Evolutionary conservation across 2,888 invertebrate species (phyloP).

Genomic region (Pandemis cinnamomeana): DNA sequence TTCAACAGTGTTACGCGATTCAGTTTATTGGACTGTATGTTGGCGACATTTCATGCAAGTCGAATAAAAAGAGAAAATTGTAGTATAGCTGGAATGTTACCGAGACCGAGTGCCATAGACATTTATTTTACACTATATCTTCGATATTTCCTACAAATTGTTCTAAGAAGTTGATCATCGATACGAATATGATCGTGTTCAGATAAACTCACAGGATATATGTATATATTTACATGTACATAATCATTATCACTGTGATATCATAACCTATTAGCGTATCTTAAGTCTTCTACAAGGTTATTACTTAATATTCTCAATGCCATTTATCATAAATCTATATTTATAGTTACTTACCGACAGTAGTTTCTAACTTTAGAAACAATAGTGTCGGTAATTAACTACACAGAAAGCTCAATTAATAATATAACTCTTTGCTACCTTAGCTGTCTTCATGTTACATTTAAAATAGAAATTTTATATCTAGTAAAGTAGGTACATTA

Average conservation of each 20-base stretch:
- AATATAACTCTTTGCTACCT: too few species aligned
- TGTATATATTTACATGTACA: not conserved
- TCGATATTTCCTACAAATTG: too few species aligned
- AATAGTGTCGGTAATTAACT: not conserved
- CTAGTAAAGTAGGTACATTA: too few species aligned
- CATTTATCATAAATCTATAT: not conserved
- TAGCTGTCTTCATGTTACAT: too few species aligned
- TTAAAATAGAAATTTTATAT: too few species aligned
- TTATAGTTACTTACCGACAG: not conserved
- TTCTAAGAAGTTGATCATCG: too few species aligned
- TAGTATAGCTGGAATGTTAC: too few species aligned
- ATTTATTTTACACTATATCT: too few species aligned
- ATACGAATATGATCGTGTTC: not conserved
- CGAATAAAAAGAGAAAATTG: not conserved
- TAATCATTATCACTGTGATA: not conserved
- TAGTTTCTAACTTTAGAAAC: not conserved
- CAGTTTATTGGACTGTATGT: not conserved
- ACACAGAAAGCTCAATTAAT: not conserved
- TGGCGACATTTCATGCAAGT: not conserved
- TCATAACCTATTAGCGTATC: not conserved
- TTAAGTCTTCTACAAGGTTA: not conserved
- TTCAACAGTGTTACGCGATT: too few species aligned
- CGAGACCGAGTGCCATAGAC: too few species aligned
- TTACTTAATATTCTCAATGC: conserved; percentile 7
- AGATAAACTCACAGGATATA: not conserved